Base-by-base conservation (phyloP, 2,888 invertebrate species). In the Tiphia femorata region DNA sequence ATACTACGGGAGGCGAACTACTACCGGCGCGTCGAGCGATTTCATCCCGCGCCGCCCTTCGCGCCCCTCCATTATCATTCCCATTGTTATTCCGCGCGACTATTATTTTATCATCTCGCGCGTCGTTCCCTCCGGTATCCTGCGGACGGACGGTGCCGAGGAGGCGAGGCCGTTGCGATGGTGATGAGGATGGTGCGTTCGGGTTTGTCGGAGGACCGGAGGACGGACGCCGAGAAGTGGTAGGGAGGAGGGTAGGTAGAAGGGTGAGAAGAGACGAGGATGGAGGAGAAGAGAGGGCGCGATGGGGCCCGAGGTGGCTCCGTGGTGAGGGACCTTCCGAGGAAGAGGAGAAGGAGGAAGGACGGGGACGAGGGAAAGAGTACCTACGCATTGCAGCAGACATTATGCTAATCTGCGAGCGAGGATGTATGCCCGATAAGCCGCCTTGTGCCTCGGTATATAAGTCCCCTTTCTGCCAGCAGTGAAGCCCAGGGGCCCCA, bases 361-460 rank as follows among this genome's bases (percentile, higher is more conserved):
- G 12, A 14, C n/a, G 27, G 44, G 4, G 23, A 23, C 33, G 47
- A 53, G 49, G 51, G 46, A 51, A 61, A 63, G 53, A 64, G 75
- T 74, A 76, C 75, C 74, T 76, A 76, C 78, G 74, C 79, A 77
- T 75, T 70, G 75, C 76, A 71, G 77, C 81, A 78, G 79, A 79
- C 81, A 81, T 82, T 82, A 82, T 81, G 81, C 81, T 81, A 81
- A 81, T 81, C 79, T 79, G 72, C 77, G 73, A 76, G 79, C 74
- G 78, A 78, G 82, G 81, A 82, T 82, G 80, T 78, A 80, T 78
- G 76, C 72, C 81, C 78, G 81, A 82, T 82, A 81, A 81, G 81
- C 77, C 77, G 67, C 58, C 60, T 60, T 44, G 60, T 58, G 64
- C 55, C 66, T 62, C 64, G 67, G 67, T 68, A 72, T 73, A 74